phyloP scores from a whole-genome alignment of 2,113 vertebrate genomes.

The Erythrocercus mccallii region DNA sequence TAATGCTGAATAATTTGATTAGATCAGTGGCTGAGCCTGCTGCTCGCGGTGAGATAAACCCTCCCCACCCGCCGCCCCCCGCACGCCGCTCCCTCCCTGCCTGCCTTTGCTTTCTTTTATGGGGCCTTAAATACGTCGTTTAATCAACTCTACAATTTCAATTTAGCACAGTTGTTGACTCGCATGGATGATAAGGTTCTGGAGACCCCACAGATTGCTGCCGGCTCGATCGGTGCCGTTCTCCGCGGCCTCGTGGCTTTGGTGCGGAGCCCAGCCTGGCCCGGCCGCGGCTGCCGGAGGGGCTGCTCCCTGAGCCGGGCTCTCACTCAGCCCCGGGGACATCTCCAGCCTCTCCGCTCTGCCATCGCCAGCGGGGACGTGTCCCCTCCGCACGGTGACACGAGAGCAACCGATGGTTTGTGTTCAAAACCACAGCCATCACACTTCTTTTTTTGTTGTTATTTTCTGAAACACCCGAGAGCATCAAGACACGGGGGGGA shows the following conservation, averaged over 20 bases:
- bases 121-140: conserved; percentile 69
- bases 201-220: conserved; percentile 65
- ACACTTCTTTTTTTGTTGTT: background rate
- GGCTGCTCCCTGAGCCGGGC: background rate
- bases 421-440: background rate
- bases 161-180: conserved; percentile 70
- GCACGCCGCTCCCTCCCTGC: background rate
- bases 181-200: conserved; percentile 57
- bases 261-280: background rate
- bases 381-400: background rate
- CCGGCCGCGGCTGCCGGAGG: background rate
- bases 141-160: conserved; percentile 73
- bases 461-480: background rate
- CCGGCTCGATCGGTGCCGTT: conserved; percentile 9
- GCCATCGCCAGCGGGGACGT: background rate
- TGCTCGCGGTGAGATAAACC: conserved; percentile 77
- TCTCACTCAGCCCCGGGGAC: conserved; percentile 8
- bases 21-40: conserved; percentile 77
- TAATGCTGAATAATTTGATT: conserved; percentile 83
- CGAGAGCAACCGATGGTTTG: background rate
- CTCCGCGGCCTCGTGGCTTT: background rate
- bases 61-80: conserved; percentile 37
- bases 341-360: background rate
- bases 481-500: background rate
- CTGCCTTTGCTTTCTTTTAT: conserved; percentile 48